Conservation (phyloP, 2,113 vertebrate genomes). For the Fulmarus glacialis region DNA sequence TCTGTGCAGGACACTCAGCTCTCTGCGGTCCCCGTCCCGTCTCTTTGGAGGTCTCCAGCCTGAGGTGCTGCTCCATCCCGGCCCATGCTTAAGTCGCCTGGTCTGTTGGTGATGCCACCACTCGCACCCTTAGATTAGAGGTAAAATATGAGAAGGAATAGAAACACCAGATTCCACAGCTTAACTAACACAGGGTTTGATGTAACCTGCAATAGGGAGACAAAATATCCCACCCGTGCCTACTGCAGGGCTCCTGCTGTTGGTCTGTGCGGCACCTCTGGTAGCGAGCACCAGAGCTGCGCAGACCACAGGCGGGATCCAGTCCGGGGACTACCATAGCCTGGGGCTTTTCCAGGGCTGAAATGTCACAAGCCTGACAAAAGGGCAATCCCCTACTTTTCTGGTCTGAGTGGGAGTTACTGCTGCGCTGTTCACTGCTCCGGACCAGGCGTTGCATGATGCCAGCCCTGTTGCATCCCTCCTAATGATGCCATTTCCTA, state of each 20-base stretch:
- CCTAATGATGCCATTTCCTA: slow-evolving; percentile 74
- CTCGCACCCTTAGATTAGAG: not conserved
- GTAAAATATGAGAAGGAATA: not conserved
- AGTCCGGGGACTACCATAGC: not conserved
- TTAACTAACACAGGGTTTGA: not conserved
- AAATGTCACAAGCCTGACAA: not conserved
- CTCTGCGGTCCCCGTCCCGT: not conserved
- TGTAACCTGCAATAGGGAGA: not conserved
- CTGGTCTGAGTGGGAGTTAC: not conserved
- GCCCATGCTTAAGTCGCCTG: not conserved
- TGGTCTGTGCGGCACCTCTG: not conserved
- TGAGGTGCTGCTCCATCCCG: accelerated
- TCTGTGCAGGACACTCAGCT: not conserved
- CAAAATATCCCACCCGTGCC: not conserved
- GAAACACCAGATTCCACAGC: accelerated
- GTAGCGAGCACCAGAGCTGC: accelerated
- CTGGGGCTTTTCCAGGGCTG: not conserved
- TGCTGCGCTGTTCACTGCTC: not conserved
- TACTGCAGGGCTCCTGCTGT: not conserved
- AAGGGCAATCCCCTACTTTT: not conserved
- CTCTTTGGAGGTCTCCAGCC: not conserved
- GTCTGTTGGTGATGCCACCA: not conserved
- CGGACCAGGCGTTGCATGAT: slow-evolving; percentile 27
- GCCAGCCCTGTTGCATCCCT: slow-evolving; percentile 45
- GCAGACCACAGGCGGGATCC: not conserved